A percentile compares a stretch with the other conserved stretches of the same genome.
Conservation (phyloP, 2,888 invertebrate genomes). For the Cantharis flavilabris region DNA sequence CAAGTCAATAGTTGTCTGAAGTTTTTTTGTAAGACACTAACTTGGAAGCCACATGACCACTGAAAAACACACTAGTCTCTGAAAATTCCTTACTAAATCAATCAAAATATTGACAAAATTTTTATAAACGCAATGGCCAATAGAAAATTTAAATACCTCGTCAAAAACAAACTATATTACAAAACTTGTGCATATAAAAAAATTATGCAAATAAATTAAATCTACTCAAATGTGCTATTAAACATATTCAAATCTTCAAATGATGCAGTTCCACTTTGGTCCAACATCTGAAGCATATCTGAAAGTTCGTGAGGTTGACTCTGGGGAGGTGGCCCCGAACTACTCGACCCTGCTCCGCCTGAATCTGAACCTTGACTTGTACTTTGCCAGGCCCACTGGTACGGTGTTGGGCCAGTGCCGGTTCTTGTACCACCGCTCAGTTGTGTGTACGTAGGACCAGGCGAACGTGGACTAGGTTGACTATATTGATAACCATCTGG, state of each 20-base stretch:
- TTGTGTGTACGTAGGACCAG: conserved; percentile 84
- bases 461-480: conserved; percentile 80
- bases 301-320: conserved; percentile 81
- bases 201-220: conserved; percentile 21
- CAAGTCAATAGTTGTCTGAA: conserved; percentile 21
- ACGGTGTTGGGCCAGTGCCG: conserved; percentile 45
- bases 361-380: conserved; percentile 56
- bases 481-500: conserved; percentile 69
- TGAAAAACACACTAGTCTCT: conserved; percentile 32
- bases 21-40: conserved; percentile 27
- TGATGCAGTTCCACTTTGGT: conserved; percentile 79
- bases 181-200: conserved; percentile 39
- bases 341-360: conserved; percentile 57
- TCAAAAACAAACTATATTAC: conserved; percentile 34
- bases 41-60: conserved; percentile 28
- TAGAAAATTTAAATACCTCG: conserved; percentile 6
- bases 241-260: conserved; percentile 93
- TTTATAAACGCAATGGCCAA: conserved; percentile 9
- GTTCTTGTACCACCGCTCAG: conserved; percentile 66
- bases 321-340: conserved; percentile 64
- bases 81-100: conserved; percentile 31
- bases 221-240: conserved; percentile 75
- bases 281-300: conserved; percentile 92
- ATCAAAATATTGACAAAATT: conserved; percentile 36
- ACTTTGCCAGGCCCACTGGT: conserved; percentile 54